These are phyloP conservation scores for Conomelus anceps DNA, from an alignment of 2,888 invertebrate species.

Conservation along the genomic window DNA sequence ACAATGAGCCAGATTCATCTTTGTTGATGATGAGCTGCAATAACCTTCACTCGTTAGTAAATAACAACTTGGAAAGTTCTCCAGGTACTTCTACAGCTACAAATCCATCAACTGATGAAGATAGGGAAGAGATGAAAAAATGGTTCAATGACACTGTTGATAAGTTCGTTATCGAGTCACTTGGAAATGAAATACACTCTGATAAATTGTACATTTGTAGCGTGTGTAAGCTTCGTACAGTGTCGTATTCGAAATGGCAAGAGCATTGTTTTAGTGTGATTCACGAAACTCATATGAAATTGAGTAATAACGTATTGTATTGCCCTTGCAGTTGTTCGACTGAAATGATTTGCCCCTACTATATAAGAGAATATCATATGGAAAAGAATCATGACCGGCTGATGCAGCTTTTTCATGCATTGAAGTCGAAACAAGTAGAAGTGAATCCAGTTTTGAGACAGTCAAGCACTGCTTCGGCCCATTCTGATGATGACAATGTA, in stretches of 20 bases:
- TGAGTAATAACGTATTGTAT: background rate
- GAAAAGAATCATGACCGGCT: background rate
- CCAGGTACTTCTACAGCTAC: too few relatives aligned
- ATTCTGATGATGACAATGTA: background rate
- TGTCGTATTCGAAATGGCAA: background rate
- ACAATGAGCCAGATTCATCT: background rate
- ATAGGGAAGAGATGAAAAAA: background rate
- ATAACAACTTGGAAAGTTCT: background rate
- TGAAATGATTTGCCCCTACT: background rate
- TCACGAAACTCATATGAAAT: background rate
- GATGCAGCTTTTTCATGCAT: background rate
- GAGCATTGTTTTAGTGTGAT: background rate
- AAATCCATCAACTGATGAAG: too few relatives aligned
- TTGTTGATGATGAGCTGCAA: background rate
- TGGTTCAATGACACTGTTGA: background rate
- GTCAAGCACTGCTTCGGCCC: too few relatives aligned
- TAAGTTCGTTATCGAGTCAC: background rate
- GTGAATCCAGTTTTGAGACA: too few relatives aligned
- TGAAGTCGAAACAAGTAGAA: background rate
- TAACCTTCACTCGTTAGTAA: background rate
- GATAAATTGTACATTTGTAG: background rate
- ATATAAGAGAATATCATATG: background rate
- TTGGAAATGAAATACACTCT: background rate
- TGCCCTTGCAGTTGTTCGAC: background rate
- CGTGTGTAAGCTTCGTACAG: background rate